phyloP scores from a whole-genome alignment of 2,113 vertebrate genomes.

The Mesitornis unicolor region DNA sequence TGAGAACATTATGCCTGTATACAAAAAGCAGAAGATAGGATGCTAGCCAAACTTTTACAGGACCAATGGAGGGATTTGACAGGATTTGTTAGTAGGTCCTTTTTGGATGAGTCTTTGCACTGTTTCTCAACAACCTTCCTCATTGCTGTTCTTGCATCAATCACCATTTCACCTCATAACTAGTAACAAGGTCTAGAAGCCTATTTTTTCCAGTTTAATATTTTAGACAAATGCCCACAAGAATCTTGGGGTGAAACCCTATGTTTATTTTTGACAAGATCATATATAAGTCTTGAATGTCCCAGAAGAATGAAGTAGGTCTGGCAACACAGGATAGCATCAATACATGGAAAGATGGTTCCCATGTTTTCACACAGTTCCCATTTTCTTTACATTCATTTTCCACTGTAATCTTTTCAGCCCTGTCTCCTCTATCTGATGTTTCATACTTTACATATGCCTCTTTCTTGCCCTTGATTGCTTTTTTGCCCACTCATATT shows the following conservation, averaged over 20 bases:
- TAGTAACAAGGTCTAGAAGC: rapidly evolving
- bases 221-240: neutral
- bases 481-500: slow-evolving; percentile 39
- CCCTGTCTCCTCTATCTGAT: neutral
- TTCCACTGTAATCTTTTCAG: neutral
- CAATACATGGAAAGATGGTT: neutral
- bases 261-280: neutral
- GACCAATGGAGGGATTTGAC: rapidly evolving
- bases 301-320: neutral
- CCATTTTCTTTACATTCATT: neutral
- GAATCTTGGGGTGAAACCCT: neutral
- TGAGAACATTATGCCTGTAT: neutral
- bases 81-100: neutral
- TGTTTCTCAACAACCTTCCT: neutral
- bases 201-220: neutral
- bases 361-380: neutral
- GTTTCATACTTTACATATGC: slow-evolving; percentile 31
- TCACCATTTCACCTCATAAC: neutral
- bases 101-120: neutral
- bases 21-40: neutral
- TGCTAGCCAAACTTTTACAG: rapidly evolving
- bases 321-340: neutral
- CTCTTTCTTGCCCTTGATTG: slow-evolving; percentile 59
- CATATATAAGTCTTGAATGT: neutral
- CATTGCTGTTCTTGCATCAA: neutral